Evolutionary conservation across 2,113 vertebrate genomes (phyloP).

Genomic region (Seriola quinqueradiata): DNA sequence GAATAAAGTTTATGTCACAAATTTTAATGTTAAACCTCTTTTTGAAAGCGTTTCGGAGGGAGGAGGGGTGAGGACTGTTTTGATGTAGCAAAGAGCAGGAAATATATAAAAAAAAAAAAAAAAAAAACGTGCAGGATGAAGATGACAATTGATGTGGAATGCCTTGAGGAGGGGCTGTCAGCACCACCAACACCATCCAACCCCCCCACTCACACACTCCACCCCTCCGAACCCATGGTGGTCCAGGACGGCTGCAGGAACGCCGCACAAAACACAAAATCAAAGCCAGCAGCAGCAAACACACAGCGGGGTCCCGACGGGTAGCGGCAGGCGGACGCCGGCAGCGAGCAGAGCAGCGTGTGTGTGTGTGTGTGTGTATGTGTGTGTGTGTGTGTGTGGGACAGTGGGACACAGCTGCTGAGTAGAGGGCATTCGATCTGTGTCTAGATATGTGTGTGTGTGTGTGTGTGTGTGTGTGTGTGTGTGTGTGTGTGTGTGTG

Average conservation of each 20-base stretch:
- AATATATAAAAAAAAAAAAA: background rate
- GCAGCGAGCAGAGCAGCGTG: constrained; percentile 32
- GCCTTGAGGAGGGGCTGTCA: constrained; percentile 75
- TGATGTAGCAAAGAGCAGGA: constrained; percentile 21
- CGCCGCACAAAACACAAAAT: constrained; percentile 60
- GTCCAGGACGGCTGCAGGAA: constrained; percentile 56
- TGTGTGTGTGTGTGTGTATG: background rate
- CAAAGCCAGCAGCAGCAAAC: constrained; percentile 70
- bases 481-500: constrained; percentile 2
- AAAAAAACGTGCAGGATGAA: constrained; percentile 30
- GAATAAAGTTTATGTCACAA: constrained; percentile 13
- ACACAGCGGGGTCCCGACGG: constrained; percentile 42
- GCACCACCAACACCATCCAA: background rate
- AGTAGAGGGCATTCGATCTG: constrained; percentile 49
- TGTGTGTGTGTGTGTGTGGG: background rate
- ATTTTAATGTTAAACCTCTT: constrained; percentile 30
- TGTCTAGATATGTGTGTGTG: constrained; percentile 7
- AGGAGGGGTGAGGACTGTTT: background rate
- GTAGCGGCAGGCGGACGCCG: constrained; percentile 20
- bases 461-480: constrained; percentile 33
- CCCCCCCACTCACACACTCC: background rate
- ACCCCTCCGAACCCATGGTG: constrained; percentile 42
- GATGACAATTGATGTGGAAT: constrained; percentile 64
- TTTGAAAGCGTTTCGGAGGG: constrained; percentile 16
- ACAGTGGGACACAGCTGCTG: constrained; percentile 69